Base-by-base conservation (phyloP, 2,888 invertebrate genomes). In the Noctua pronuba region DNA sequence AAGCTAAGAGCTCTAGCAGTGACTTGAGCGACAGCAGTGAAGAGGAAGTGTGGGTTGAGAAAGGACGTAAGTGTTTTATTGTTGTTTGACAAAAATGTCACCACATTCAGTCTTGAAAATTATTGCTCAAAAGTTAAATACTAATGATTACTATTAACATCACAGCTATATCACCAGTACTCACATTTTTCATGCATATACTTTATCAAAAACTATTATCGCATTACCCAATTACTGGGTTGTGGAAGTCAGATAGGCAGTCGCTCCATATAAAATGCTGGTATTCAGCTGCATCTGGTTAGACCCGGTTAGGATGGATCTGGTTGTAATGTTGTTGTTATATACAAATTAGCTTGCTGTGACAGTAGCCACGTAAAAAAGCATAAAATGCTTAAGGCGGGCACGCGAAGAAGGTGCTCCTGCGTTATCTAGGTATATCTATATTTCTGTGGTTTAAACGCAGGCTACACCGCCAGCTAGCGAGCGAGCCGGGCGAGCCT, bases 41-140 rank as follows among this genome's bases (percentile, higher is more conserved):
- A 44, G 97, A 97, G 80, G 98, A 98, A 79, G 93, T 97, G 76
- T 98, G 98, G 98, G 97, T 98, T 2, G 98, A 98, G 91, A 98
- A 98, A 95, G 97, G 97, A 94, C 44, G 74, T 74, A 73, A 74
- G 74, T 73, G 16, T 44, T 58, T 10, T 24, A 41, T 38, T 31
- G 31, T 35, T 28, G n/a, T 35, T n/a, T 58, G 10, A 44, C 10
- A 8, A 31, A n/a, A 21, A 55, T 55, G 31, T 24, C 8, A n/a
- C 18, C 11, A 28, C 10, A 6, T 28, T 24, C 58, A 2, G 11
- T 24, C 6, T 6, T 35, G 18, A n/a, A n/a, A 65, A 18, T 46
- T 16, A 24, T 64, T 31, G 24, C 7, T 44, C 11, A 24, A 64
- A 18, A 24, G 3, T 44, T 18, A 31, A 18, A 28, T n/a, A n/a